phyloP scores from a whole-genome alignment of 1,140 invertebrate species.

The Wasmannia auropunctata region DNA sequence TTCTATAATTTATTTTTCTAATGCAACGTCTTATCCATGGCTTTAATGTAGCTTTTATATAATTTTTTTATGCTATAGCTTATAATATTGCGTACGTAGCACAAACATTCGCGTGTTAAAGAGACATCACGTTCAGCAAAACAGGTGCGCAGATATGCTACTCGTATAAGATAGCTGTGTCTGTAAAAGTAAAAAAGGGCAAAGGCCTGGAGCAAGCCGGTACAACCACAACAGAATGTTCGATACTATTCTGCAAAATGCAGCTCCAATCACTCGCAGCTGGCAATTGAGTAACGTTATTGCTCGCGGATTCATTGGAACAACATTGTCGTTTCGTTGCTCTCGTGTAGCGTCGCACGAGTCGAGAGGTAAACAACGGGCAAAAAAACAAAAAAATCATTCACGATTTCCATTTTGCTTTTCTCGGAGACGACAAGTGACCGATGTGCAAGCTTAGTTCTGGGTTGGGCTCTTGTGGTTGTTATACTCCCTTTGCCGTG shows the following conservation, averaged over 20 bases:
- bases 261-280: slow-evolving; percentile 84
- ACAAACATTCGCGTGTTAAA: slow-evolving; percentile 14
- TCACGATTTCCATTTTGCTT: not conserved
- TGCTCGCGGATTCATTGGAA: slow-evolving; percentile 13
- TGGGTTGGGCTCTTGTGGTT: slow-evolving; percentile 67
- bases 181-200: slow-evolving; percentile 56
- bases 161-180: not conserved
- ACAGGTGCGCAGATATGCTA: not conserved
- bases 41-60: slow-evolving; percentile 62
- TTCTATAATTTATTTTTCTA: slow-evolving; percentile 53
- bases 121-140: not conserved
- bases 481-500: slow-evolving; percentile 72
- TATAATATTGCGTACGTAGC: slow-evolving; percentile 9
- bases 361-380: not conserved
- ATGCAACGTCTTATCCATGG: slow-evolving; percentile 69
- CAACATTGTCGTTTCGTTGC: slow-evolving; percentile 14
- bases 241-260: slow-evolving; percentile 76
- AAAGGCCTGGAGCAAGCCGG: slow-evolving; percentile 84
- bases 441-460: slow-evolving; percentile 25
- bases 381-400: no score
- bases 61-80: slow-evolving; percentile 18
- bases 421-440: slow-evolving; percentile 36
- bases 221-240: slow-evolving; percentile 82
- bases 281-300: slow-evolving; percentile 78
- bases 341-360: not conserved